Evolutionary conservation across 2,797 vertebrate genomes (phyloP), one percentile per base, ranked within the genome.

Genomic region (Bradypodion ventrale): DNA sequence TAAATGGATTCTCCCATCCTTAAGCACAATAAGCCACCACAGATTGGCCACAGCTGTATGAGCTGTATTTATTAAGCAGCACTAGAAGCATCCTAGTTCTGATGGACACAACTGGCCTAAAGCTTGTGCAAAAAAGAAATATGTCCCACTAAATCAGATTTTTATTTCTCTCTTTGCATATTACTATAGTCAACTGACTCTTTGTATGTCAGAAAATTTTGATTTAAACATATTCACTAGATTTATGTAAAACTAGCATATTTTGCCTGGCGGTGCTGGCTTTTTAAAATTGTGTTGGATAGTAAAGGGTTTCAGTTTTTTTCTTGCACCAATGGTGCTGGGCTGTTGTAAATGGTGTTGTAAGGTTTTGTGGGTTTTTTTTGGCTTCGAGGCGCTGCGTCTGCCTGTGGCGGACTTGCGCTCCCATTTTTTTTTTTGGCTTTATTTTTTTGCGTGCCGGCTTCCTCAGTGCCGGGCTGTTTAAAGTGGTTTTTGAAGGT

Each of bases 201-300:
- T 8, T 49, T 49, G 83, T 84, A 10, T 19, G 52, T 77, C 9
- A 77, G 40, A 44, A 19, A 70, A 29, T 68, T 85, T 78, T 84
- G 46, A n/a, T 59, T 65, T 88, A 23, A 27, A 29, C 70, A n/a
- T 42, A 63, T 32, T 29, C 32, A 72, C 79, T 4, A 60, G 76
- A 73, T n/a, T 37, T 49, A 12, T 73, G 42, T 63, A 84, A 84
- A 84, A n/a, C n/a, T n/a, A n/a, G n/a, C n/a, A n/a, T n/a, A n/a
- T n/a, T n/a, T n/a, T n/a, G n/a, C n/a, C n/a, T n/a, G n/a, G n/a
- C n/a, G n/a, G n/a, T n/a, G n/a, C n/a, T n/a, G n/a, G n/a, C n/a
- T n/a, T n/a, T n/a, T n/a, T n/a, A n/a, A n/a, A n/a, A n/a, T n/a
- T n/a, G n/a, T n/a, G n/a, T n/a, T n/a, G n/a, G n/a, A n/a, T n/a